phyloP scores from a whole-genome alignment of 2,113 vertebrate species.

The Catharus fuscescens region DNA sequence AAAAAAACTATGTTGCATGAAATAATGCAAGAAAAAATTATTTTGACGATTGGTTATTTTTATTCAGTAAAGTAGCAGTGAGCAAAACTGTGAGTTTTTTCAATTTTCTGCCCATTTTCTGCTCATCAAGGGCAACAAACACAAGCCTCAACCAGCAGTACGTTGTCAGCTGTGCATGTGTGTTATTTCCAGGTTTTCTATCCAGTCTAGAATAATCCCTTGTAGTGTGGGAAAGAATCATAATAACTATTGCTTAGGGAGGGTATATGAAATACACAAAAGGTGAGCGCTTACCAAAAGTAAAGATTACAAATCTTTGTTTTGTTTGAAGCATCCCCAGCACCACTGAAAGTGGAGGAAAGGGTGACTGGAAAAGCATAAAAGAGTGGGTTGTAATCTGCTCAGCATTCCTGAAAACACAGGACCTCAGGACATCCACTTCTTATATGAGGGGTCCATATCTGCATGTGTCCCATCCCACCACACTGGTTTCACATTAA shows the following conservation, averaged over 20 bases:
- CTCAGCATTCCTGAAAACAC: accelerated
- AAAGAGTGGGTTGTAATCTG: not conserved
- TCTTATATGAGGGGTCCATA: not conserved
- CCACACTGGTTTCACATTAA: not conserved
- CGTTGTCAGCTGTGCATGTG: not conserved
- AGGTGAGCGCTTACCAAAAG: not conserved
- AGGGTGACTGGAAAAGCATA: not conserved
- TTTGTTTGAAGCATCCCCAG: not conserved
- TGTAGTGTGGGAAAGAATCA: not conserved
- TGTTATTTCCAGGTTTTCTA: not conserved
- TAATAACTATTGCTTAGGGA: not conserved
- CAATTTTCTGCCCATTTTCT: not conserved
- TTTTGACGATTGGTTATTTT: not conserved
- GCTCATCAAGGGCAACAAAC: not conserved
- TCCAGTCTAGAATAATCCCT: not conserved
- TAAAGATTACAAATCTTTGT: not conserved
- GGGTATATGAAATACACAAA: not conserved
- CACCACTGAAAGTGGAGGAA: not conserved
- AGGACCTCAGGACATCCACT: not conserved
- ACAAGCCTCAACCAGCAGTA: not conserved
- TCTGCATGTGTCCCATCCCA: not conserved
- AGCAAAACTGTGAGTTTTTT: not conserved
- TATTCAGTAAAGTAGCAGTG: not conserved
- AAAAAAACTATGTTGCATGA: not conserved
- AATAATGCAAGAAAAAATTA: not conserved